These are phyloP conservation scores for Syncerus caffer DNA, from an alignment of 2,797 vertebrate genomes.

Conservation along the genomic window DNA sequence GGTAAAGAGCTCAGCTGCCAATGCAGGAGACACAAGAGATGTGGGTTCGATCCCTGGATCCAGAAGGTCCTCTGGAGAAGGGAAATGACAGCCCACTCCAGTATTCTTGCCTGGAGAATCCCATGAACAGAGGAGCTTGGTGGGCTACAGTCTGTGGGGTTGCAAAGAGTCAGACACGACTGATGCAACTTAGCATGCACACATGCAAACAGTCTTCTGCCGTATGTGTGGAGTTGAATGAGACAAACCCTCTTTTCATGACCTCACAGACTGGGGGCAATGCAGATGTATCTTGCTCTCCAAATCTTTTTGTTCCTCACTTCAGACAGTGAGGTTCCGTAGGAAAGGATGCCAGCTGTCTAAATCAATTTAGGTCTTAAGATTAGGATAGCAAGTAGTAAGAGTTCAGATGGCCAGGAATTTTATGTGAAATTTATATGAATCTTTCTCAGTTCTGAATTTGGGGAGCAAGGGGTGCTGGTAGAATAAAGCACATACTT, in stretches of 20 bases:
- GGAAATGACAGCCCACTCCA: background rate
- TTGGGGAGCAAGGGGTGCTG: background rate
- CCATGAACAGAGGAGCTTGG: background rate
- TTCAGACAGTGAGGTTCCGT: background rate
- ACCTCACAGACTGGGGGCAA: background rate
- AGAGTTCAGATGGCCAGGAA: background rate
- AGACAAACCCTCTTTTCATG: too few relatives aligned
- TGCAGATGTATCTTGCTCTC: background rate
- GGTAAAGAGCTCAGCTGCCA: background rate
- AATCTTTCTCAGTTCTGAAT: background rate
- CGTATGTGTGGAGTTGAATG: fast-evolving
- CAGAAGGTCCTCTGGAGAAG: background rate
- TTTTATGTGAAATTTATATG: background rate
- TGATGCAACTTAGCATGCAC: background rate
- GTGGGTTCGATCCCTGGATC: background rate
- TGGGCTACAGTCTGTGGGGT: background rate
- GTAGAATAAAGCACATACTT: background rate
- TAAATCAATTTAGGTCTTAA: background rate
- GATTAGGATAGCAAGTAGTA: background rate
- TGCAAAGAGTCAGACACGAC: background rate
- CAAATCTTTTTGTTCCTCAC: too few relatives aligned
- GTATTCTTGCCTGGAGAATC: background rate
- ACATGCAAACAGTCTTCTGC: background rate
- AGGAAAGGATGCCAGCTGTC: background rate
- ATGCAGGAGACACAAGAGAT: background rate